Base-by-base conservation (phyloP, 2,797 vertebrate genomes). In the Leuciscus waleckii region DNA sequence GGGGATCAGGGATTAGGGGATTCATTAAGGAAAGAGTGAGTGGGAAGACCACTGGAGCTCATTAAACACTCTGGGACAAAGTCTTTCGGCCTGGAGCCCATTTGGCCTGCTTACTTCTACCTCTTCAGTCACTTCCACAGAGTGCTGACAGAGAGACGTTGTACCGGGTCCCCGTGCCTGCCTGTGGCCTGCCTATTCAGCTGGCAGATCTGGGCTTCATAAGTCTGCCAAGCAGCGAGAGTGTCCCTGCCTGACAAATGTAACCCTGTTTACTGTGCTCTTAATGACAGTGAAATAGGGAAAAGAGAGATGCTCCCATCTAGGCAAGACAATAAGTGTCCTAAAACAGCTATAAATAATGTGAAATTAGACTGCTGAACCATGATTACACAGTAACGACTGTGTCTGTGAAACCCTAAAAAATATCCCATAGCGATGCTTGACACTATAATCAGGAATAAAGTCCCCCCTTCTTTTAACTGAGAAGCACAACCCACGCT, bases 31-130 rank as follows among this genome's bases (percentile, higher is more conserved):
- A 79, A 32, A 23, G 67, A 71, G 8, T 43, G n/a, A 71, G n/a
- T 61, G 65, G 49, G 67, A 79, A 70, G 65, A 79, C 76, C 67
- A 79, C 49, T 61, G 75, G 67, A 67, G 54, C 67, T 85, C 83
- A 70, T 79, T 85, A 71, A 85, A 70, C 37, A 58, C 37, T 61
- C 26, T 39, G 83, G 65, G 51, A 84, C 82, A 84, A 65, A 21
- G 35, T 71, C 41, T 79, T 41, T 65, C 68, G 83, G 83, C 83
- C 29, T 39, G 35, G 0, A 73, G 84, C 84, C 84, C 82, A 83
- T 46, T 78, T 86, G 71, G 69, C 71, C 70, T 75, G 35, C 29
- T 26, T 63, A 7, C n/a, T 10, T 21, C 43, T 54, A 29, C 6
- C 58, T 32, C 26, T 79, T 79, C 70, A 74, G 49, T 56, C 9